phyloP scores from a whole-genome alignment of 2,797 vertebrate genomes.

The Bucorvus abyssinicus region DNA sequence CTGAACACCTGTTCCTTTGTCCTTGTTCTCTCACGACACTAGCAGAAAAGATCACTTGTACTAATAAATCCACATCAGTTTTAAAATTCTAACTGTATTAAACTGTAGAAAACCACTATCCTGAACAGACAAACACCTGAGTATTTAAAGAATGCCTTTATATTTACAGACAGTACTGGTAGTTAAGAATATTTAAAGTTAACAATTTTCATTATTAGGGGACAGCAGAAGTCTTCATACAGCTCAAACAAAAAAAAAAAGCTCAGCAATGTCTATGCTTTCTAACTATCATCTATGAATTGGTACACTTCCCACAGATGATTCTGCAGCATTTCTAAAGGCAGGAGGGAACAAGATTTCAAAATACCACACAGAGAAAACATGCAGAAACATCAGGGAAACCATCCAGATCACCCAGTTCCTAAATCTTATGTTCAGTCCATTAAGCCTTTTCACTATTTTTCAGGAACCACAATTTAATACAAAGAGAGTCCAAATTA shows the following conservation, averaged over 20 bases:
- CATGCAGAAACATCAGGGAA: not conserved
- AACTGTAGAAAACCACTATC: not conserved
- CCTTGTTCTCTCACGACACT: not conserved
- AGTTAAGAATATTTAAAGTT: not conserved
- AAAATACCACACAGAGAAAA: not conserved
- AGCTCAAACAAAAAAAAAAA: not conserved
- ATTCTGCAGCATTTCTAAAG: not conserved
- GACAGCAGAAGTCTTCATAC: not conserved
- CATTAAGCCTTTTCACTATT: not conserved
- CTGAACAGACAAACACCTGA: not conserved
- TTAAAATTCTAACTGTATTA: not conserved
- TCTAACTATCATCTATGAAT: not conserved
- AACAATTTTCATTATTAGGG: not conserved
- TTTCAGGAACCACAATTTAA: not conserved
- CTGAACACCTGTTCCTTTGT: not conserved
- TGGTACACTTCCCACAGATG: not conserved
- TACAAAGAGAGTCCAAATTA: not conserved
- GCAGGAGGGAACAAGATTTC: not conserved
- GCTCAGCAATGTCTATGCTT: not conserved
- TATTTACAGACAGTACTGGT: not conserved
- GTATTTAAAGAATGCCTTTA: not conserved
- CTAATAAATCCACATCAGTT: not conserved
- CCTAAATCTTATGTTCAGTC: not conserved
- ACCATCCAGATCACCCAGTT: not conserved
- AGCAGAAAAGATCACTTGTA: not conserved